Conservation (phyloP, 2,888 invertebrate genomes). For the Thera obeliscata region DNA sequence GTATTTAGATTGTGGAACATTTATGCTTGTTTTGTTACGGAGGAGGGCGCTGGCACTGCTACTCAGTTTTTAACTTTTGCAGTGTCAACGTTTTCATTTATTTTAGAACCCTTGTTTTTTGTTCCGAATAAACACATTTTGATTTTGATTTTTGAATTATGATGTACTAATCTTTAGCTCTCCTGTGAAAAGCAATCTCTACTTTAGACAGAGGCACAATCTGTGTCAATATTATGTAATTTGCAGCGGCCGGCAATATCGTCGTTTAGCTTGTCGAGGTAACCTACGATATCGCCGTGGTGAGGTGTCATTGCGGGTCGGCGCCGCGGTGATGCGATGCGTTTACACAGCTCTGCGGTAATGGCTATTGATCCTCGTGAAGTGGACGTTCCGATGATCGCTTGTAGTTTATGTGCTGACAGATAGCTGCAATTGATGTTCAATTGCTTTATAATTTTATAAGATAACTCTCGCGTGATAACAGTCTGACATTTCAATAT, state of each 20-base stretch:
- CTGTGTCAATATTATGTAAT: conserved; percentile 13
- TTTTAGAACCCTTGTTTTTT: too few species aligned
- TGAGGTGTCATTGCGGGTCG: conserved; percentile 28
- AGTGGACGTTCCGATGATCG: conserved; percentile 19
- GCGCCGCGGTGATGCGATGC: conserved; percentile 21
- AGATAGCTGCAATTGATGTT: conserved; percentile 11
- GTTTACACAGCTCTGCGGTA: conserved; percentile 22
- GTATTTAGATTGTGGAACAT: too few species aligned
- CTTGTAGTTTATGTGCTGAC: conserved; percentile 18
- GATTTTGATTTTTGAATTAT: too few species aligned
- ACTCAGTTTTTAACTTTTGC: too few species aligned
- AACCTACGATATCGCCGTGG: conserved; percentile 20
- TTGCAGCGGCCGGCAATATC: conserved; percentile 10
- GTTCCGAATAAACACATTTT: too few species aligned
- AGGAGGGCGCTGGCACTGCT: too few species aligned
- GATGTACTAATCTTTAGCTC: neutral
- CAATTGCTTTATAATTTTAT: neutral
- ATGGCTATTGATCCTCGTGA: conserved; percentile 26
- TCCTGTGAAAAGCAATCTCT: neutral
- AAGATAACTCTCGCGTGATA: neutral
- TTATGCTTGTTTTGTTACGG: too few species aligned
- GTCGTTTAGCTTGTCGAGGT: conserved; percentile 20
- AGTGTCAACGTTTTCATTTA: too few species aligned
- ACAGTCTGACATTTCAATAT: too few species aligned
- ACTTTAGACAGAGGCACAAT: conserved; percentile 2